Base-by-base conservation (phyloP, 2,113 vertebrate species). In the Columbina picui region DNA sequence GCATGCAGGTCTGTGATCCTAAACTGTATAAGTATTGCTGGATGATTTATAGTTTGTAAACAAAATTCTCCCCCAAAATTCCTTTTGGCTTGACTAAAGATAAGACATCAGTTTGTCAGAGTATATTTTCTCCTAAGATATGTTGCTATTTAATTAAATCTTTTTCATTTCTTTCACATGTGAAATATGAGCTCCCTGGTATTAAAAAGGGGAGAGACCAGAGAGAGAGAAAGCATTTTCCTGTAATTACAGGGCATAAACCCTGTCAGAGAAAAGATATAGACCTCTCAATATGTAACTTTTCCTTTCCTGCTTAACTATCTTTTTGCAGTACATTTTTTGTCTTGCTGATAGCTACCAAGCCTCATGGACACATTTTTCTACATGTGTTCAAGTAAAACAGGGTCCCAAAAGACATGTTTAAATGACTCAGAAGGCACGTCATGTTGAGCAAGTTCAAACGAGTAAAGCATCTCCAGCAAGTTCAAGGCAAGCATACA, bases 111-210 rank as follows among this genome's bases (percentile, higher is more conserved):
- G 49, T 84, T 49, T 64, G 43, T 68, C 0, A 2, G 61, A 36
- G 30, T 91, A 57, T 93, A 92, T 95, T 94, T 93, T 89, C 50
- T 93, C 22, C 64, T 90, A 84, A 84, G 75, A 88, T 90, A 84
- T 53, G 43, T 50, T 88, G 70, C 52, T 79, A 79, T 91, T 97
- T 95, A 96, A 96, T 97, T 60, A 95, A 90, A 88, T 86, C 45
- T 84, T 91, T 94, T 87, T 81, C 34, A 90, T 92, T 97, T 95
- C 61, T 95, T 92, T 95, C 90, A 60, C 41, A 92, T 63, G 32
- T 94, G 94, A 97, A 95, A 93, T 94, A 93, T 91, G 84, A 95
- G 41, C 75, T 95, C 57, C 8, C 52, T 92, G 38, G 61, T 92
- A 80, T 83, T 93, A 85, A 91, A 91, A 89, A 75, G 3, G 7